These are phyloP conservation scores for Irena cyanogastra DNA, from an alignment of 2,113 vertebrate genomes.

Conservation along the genomic window DNA sequence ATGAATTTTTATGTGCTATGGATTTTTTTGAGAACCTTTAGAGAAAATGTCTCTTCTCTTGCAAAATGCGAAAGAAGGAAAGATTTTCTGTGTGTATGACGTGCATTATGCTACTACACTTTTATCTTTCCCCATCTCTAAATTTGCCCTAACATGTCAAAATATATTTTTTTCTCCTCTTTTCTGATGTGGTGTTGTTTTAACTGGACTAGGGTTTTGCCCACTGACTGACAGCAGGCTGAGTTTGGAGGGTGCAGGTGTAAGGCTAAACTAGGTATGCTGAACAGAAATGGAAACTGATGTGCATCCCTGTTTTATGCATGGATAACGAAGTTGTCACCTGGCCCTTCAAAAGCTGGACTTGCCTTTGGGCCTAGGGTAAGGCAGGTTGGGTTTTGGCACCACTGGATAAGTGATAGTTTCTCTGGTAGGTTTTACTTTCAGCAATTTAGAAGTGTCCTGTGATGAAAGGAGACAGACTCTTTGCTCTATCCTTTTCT, in stretches of 20 bases:
- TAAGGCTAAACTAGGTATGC: not conserved
- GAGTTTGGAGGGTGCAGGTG: not conserved
- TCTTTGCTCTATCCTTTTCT: too few relatives aligned
- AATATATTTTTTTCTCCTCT: not conserved
- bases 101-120: not conserved
- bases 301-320: not conserved
- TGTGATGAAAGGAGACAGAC: not conserved
- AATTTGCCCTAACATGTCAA: not conserved
- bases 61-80: not conserved
- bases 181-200: not conserved
- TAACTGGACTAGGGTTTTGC: not conserved
- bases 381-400: not conserved
- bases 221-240: not conserved
- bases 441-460: not conserved
- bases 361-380: accelerated
- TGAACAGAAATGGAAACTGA: not conserved
- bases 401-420: not conserved
- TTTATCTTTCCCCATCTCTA: not conserved
- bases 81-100: not conserved
- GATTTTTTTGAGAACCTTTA: not conserved
- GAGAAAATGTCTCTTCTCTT: not conserved
- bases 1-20: not conserved
- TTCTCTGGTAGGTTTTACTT: not conserved
- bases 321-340: not conserved
- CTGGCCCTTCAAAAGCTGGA: not conserved